Percentiles rank a stretch among this genome's conserved stretches.
These are phyloP conservation scores for Pseudoatta argentina DNA, from an alignment of 1,140 invertebrate species.

Conservation along the genomic window DNA sequence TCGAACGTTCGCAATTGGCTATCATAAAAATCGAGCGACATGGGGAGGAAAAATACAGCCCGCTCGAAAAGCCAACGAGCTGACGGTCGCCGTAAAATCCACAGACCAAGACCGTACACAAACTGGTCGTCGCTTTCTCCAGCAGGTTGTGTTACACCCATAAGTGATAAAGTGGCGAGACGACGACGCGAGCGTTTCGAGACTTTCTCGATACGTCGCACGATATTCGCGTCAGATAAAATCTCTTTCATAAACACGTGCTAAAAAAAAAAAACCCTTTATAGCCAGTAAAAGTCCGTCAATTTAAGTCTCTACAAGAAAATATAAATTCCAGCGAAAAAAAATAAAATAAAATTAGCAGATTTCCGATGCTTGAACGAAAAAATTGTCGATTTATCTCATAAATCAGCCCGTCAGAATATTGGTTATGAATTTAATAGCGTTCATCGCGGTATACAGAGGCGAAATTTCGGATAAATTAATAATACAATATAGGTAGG, in stretches of 20 bases:
- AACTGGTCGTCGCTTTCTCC: conserved; percentile 68
- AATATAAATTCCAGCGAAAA: neutral
- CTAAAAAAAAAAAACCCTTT: neutral
- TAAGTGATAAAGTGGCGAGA: conserved; percentile 66
- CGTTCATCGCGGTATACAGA: neutral
- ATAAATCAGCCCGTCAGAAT: conserved; percentile 18
- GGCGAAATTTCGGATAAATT: conserved; percentile 47
- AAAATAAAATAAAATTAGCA: neutral
- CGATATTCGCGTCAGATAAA: conserved; percentile 4
- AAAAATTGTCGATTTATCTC: conserved; percentile 16
- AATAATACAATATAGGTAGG: conserved; percentile 11
- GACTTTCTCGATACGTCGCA: conserved; percentile 64
- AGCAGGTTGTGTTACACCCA: conserved; percentile 48
- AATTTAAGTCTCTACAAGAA: neutral
- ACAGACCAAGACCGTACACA: conserved; percentile 61
- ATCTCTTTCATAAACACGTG: conserved; percentile 49
- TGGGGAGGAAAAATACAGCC: conserved; percentile 51
- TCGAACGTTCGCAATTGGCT: conserved; percentile 1
- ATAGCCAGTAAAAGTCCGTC: neutral
- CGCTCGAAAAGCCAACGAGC: conserved; percentile 51
- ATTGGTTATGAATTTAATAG: conserved; percentile 27
- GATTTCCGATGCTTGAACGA: neutral
- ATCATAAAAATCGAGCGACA: conserved; percentile 55
- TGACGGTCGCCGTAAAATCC: conserved; percentile 62
- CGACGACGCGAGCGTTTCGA: conserved; percentile 45